A percentile compares a stretch with the other conserved stretches of the same genome.
Evolutionary conservation across 2,888 invertebrate species (phyloP).

Genomic region (Chelonus formosanus): DNA sequence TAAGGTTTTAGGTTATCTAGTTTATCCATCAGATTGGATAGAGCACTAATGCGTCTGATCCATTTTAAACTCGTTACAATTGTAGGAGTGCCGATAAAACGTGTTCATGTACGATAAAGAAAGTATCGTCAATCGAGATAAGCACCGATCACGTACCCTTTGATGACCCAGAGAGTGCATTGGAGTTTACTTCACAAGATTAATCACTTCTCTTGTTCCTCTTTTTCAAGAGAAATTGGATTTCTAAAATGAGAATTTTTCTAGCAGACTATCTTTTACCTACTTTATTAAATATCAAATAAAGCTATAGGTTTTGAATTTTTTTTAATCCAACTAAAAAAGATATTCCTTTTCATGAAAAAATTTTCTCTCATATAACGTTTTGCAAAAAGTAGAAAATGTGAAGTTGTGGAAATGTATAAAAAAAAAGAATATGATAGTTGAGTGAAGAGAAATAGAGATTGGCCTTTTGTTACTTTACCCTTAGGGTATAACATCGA

Average conservation of each 20-base stretch:
- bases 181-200: slow-evolving; percentile 13
- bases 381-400: background rate
- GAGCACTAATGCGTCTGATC: slow-evolving; percentile 31
- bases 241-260: background rate
- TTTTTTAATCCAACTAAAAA: background rate
- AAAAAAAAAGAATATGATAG: slow-evolving; percentile 2
- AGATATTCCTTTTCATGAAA: too few relatives aligned
- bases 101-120: slow-evolving; percentile 30
- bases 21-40: slow-evolving; percentile 28
- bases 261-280: too few relatives aligned
- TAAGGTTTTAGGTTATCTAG: slow-evolving; percentile 15
- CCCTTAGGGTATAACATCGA: slow-evolving; percentile 12
- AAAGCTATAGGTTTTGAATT: background rate
- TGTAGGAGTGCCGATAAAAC: slow-evolving; percentile 29
- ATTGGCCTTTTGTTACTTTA: slow-evolving; percentile 14
- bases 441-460: slow-evolving; percentile 4
- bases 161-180: slow-evolving; percentile 23
- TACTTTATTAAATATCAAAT: too few relatives aligned
- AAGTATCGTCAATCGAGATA: slow-evolving; percentile 31
- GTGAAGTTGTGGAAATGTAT: background rate
- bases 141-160: slow-evolving; percentile 29
- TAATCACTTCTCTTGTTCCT: slow-evolving; percentile 8
- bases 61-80: slow-evolving; percentile 33
- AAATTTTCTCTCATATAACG: too few relatives aligned
- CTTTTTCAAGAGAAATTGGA: slow-evolving; percentile 2